Evolutionary conservation across 23 tunicate genomes (phyloP).

Genomic region (Phallusia fumigata): DNA sequence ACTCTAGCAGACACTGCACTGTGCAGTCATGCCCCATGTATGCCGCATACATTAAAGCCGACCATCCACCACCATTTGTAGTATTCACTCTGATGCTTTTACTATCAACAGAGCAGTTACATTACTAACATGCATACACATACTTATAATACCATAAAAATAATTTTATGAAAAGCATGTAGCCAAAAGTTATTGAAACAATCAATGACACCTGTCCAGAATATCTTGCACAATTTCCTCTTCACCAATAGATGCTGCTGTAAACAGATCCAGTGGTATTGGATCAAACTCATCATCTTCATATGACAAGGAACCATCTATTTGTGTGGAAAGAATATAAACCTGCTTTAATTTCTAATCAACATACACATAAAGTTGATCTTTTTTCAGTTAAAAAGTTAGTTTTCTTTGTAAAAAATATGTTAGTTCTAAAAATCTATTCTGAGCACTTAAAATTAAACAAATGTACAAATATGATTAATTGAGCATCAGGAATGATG

Average conservation of each 20-base stretch:
- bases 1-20: slow-evolving; percentile 42
- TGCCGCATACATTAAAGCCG: slow-evolving; percentile 85
- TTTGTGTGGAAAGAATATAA: not conserved
- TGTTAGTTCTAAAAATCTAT: too few species aligned
- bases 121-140: too few species aligned
- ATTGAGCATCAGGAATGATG: too few species aligned
- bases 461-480: too few species aligned
- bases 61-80: slow-evolving; percentile 74
- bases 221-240: slow-evolving; percentile 64
- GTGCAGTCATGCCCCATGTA: slow-evolving; percentile 89
- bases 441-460: too few species aligned
- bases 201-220: slow-evolving; percentile 52
- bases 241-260: slow-evolving; percentile 94
- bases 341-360: not conserved
- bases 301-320: slow-evolving; percentile 71
- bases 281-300: slow-evolving; percentile 68
- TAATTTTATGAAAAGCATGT: too few species aligned
- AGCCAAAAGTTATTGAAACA: too few species aligned
- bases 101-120: slow-evolving; percentile 25
- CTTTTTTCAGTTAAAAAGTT: not conserved
- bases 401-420: too few species aligned
- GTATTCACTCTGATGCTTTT: slow-evolving; percentile 40
- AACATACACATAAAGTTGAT: not conserved
- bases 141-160: too few species aligned
- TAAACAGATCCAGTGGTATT: slow-evolving; percentile 74